Evolutionary conservation across 2,888 invertebrate species (phyloP).

Genomic region (Calameuta filiformis): DNA sequence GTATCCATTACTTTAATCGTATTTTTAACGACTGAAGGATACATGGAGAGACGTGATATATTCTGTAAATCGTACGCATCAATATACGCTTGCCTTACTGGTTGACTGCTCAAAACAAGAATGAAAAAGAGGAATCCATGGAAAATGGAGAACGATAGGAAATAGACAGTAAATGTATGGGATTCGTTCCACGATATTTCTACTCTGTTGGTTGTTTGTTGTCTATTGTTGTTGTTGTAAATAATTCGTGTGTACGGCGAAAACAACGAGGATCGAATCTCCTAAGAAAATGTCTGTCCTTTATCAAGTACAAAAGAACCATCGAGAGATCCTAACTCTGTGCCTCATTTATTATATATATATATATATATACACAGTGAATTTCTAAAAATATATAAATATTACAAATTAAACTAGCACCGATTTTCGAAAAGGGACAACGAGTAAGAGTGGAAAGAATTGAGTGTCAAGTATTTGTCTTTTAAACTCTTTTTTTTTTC

Average conservation of each 20-base stretch:
- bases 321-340: background rate
- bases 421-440: background rate
- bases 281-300: background rate
- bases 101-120: conserved; percentile 41
- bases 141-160: background rate
- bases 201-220: background rate
- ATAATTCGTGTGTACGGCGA: background rate
- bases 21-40: background rate
- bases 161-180: background rate
- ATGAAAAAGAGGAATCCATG: background rate
- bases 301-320: background rate
- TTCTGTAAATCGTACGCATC: background rate
- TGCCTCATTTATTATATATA: background rate
- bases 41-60: background rate
- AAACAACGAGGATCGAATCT: background rate
- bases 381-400: background rate
- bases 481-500: background rate
- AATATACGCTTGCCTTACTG: conserved; percentile 43
- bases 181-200: background rate
- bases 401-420: background rate
- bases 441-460: background rate
- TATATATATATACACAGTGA: background rate
- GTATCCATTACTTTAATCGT: background rate
- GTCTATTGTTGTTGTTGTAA: background rate
- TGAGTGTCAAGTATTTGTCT: background rate